Base-by-base conservation (phyloP, 2,888 invertebrate genomes). In the Toxonevra muliebris region DNA sequence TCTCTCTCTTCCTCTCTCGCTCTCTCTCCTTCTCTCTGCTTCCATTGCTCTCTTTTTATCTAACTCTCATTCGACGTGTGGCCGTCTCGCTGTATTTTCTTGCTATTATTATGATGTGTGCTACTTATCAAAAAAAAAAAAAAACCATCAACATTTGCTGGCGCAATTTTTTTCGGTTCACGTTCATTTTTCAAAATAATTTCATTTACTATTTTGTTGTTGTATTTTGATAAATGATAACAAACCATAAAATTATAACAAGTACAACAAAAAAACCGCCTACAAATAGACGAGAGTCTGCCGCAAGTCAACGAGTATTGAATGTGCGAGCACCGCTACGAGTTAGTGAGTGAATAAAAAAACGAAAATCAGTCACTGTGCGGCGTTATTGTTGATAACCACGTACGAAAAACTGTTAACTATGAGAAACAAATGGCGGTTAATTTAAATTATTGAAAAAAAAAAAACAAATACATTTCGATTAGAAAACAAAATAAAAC, bases 341-440 rank as follows among this genome's bases (percentile, higher is more conserved):
- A n/a, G n/a, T n/a, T 15, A 10, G 13, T 15, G 15, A 48, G 48
- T 11, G 48, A 48, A 13, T n/a, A 5, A 15, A 13, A 8, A 10
- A 15, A n/a, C 48, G 13, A 13, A 4, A 48, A 15, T 61, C 55
- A 63, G 63, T 63, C 43, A 30, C 20, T 55, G 55, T 12, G 45
- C 53, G 53, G 30, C 63, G 45, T 11, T 54, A 20, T 20, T 40
- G 55, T 43, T 30, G 55, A 63, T 30, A 45, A 61, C 40, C 30
- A 50, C 61, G 52, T 40, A 12, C 4, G 12, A 7, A 30, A 30
- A 30, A 30, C 30, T 30, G 3, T 30, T 30, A n/a, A n/a, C n/a
- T 30, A 30, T 30, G 7, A 30, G 30, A 7, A 30, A 4, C 30
- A 30, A 30, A 30, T 30, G 30, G 30, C 30, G 30, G 30, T 30